Evolutionary conservation across 2,797 vertebrate genomes (phyloP), one percentile per base, ranked within the genome.

Genomic region (Anisognathus igniventris): DNA sequence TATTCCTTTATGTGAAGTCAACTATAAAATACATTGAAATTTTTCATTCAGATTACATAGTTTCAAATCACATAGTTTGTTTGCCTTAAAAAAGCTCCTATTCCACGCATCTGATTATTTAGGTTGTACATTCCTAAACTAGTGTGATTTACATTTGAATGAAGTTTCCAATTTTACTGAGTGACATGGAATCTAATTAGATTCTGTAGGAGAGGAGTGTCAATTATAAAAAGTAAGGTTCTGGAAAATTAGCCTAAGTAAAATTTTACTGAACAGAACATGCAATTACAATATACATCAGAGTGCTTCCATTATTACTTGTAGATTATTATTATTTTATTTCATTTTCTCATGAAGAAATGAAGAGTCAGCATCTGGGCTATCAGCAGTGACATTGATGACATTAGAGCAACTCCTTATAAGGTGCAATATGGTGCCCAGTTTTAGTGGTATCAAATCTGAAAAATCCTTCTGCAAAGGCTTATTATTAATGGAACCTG

Each of bases 121-220:
- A 95, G 64, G 40, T 89, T 84, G 61, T 74, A 83, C 44, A 27
- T 89, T 86, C 25, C 45, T 42, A 81, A 88, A 86, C 17, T 35
- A 48, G 31, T 86, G 58, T 93, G 88, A 96, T 96, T 96, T 94
- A 73, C 73, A 95, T 96, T 94, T 96, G 91, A 97, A 96, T 95
- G 90, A 95, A 81, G 71, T 86, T 96, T 95, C 58, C 66, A 81
- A 48, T 93, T 96, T 96, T 80, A 91, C 31, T 86, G 83, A 97
- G 42, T 96, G 85, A 93, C 85, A 90, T 64, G 54, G 95, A 94
- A 95, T 92, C 50, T 96, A 96, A 97, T 97, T 93, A 95, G 17
- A 89, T 94, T 56, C 54, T 33, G 66, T 79, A 88, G 45, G 31
- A 94, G 89, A 85, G 16, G 78, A 92, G 40, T 86, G 31, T 93